Evolutionary conservation across 2,113 vertebrate genomes (phyloP), one percentile per base, ranked within the genome.

Genomic region (Aegotheles bennettii): DNA sequence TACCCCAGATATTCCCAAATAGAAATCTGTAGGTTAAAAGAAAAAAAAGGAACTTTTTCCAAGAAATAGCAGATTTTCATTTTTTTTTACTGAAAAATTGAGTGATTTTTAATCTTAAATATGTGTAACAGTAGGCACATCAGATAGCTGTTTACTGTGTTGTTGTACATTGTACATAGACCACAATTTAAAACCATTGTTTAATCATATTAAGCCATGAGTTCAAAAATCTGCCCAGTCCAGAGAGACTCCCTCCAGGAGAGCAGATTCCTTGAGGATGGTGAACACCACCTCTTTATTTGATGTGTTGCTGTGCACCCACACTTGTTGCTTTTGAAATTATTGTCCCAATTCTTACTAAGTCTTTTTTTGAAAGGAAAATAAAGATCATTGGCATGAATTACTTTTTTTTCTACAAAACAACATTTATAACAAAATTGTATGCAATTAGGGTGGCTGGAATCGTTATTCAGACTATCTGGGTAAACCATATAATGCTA

Each of bases 391-490:
- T 11, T 47, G 26, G 17, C 54, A 64, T 13, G 10, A 76, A 35
- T 54, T 70, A 10, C 7, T 12, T 25, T 67, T 13, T 42, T 35
- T 53, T 3, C 20, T 78, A 51, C 47, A 64, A 64, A 96, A 38
- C 35, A 84, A 74, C 4, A 43, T 63, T 24, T 68, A 59, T 53
- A 75, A 68, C 20, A 84, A 89, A 48, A 85, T 29, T 36, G 6
- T 45, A 33, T 83, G n/a, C 50, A 91, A 60, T 91, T 87, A 69
- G n/a, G 79, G 18, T 87, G 77, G 31, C 23, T 76, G 74, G 61
- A 91, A 85, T 85, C 9, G 79, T 83, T 87, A 87, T 82, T 91
- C 42, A 91, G 71, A 84, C 67, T 79, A 77, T 86, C 90, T 94
- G 82, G n/a, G 15, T 94, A 80, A 84, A 74, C 20, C 61, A 17